Percentiles rank a stretch among this genome's conserved stretches.
These are phyloP conservation scores for Sweltsa coloradensis DNA, from an alignment of 1,140 invertebrate species.

Conservation along the genomic window DNA sequence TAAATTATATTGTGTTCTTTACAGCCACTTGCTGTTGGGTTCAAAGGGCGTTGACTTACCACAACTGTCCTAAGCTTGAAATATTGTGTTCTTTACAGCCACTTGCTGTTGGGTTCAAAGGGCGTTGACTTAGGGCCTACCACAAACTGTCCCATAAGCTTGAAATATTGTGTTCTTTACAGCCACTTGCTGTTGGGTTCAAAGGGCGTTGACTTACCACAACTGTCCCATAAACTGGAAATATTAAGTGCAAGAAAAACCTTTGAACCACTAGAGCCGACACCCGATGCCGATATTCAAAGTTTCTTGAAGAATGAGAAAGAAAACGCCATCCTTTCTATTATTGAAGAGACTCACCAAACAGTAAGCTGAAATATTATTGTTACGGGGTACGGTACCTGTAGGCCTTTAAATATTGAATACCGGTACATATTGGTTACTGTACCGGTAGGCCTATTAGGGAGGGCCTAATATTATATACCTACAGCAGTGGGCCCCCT, in stretches of 20 bases:
- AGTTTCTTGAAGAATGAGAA: constrained; percentile 86
- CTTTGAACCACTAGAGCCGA: constrained; percentile 80
- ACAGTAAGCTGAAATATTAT: constrained; percentile 58
- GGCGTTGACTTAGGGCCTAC: too few relatives aligned
- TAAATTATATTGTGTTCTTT: too few relatives aligned
- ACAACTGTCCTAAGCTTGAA: background rate
- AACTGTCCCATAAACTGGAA: constrained; percentile 82
- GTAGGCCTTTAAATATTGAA: too few relatives aligned
- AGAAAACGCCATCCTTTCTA: constrained; percentile 82
- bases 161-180: constrained; percentile 43
- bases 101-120: too few relatives aligned
- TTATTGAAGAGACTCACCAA: constrained; percentile 80
- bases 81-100: too few relatives aligned
- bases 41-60: too few relatives aligned
- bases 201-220: constrained; percentile 84
- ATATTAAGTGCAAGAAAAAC: constrained; percentile 69
- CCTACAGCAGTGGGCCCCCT: too few relatives aligned
- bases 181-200: constrained; percentile 86
- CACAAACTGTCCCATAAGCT: constrained; percentile 40
- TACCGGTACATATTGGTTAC: too few relatives aligned
- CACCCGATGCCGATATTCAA: constrained; percentile 77
- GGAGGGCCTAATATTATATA: too few relatives aligned
- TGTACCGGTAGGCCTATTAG: too few relatives aligned
- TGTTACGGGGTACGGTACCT: too few relatives aligned
- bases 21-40: too few relatives aligned